Evolutionary conservation across 2,113 vertebrate genomes (phyloP).

Genomic region (Scomber scombrus): DNA sequence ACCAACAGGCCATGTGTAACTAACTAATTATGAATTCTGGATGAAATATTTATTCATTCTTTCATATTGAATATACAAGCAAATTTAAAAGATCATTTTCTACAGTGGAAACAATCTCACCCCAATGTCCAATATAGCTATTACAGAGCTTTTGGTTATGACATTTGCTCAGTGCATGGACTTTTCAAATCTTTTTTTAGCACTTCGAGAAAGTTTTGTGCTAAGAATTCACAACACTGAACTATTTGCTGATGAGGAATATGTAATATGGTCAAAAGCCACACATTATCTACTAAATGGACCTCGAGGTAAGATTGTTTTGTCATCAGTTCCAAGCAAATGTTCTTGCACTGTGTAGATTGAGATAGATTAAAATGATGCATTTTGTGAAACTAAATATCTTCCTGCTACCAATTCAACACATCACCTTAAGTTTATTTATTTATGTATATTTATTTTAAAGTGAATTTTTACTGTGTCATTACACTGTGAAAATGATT

Average conservation of each 20-base stretch:
- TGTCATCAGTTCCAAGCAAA: neutral
- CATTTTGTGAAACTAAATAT: neutral
- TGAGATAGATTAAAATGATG: neutral
- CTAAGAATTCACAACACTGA: no score
- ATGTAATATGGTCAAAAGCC: neutral
- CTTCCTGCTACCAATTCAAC: neutral
- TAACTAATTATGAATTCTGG: neutral
- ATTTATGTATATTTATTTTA: neutral
- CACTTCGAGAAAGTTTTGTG: neutral
- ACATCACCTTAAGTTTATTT: neutral
- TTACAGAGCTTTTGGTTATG: neutral
- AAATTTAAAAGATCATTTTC: neutral
- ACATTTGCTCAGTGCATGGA: neutral
- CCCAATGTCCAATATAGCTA: neutral
- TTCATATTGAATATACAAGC: constrained; percentile 8
- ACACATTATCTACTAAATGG: neutral
- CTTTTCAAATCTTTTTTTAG: neutral
- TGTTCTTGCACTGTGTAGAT: neutral
- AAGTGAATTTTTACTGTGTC: neutral
- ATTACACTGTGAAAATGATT: neutral
- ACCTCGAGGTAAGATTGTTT: neutral
- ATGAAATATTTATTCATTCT: neutral
- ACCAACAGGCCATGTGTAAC: neutral
- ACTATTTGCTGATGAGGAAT: neutral
- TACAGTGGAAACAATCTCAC: neutral